Evolutionary conservation across 1,140 invertebrate genomes (phyloP).

Genomic region (Eubasilissa regina): DNA sequence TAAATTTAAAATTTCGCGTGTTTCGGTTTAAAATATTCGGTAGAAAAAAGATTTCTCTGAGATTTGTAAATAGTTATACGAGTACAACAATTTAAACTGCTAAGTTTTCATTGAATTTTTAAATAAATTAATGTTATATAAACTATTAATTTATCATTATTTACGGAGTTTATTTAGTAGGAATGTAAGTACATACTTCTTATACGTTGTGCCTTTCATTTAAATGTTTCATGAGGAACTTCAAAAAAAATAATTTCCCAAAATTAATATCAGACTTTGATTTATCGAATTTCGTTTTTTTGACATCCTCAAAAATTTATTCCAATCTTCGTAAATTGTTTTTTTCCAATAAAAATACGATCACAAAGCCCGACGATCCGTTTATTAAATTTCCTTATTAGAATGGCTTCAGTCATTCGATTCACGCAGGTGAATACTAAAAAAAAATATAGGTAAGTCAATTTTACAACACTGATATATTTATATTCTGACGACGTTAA

Average conservation of each 20-base stretch:
- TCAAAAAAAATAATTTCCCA: slow-evolving; percentile 19
- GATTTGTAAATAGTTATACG: too few relatives aligned
- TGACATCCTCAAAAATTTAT: slow-evolving; percentile 9
- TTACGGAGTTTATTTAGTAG: too few relatives aligned
- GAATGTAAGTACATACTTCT: too few relatives aligned
- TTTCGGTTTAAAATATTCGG: too few relatives aligned
- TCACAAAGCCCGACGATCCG: slow-evolving; percentile 1
- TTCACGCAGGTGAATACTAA: slow-evolving; percentile 1
- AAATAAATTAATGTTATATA: too few relatives aligned
- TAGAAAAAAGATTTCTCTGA: too few relatives aligned
- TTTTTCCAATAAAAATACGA: slow-evolving; percentile 40
- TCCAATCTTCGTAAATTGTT: slow-evolving; percentile 35
- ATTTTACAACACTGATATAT: not conserved
- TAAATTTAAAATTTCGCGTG: too few relatives aligned
- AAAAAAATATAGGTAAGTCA: not conserved
- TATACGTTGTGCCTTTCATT: too few relatives aligned
- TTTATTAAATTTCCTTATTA: slow-evolving; percentile 49
- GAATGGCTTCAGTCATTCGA: slow-evolving; percentile 9
- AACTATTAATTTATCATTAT: too few relatives aligned
- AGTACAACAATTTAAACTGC: too few relatives aligned
- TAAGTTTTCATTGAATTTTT: not conserved
- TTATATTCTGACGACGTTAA: not conserved
- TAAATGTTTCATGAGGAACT: too few relatives aligned
- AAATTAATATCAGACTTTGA: slow-evolving; percentile 20
- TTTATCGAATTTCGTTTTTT: slow-evolving; percentile 9